Evolutionary conservation across 2,888 invertebrate species (phyloP).

Genomic region (Pemphredon lugubris): DNA sequence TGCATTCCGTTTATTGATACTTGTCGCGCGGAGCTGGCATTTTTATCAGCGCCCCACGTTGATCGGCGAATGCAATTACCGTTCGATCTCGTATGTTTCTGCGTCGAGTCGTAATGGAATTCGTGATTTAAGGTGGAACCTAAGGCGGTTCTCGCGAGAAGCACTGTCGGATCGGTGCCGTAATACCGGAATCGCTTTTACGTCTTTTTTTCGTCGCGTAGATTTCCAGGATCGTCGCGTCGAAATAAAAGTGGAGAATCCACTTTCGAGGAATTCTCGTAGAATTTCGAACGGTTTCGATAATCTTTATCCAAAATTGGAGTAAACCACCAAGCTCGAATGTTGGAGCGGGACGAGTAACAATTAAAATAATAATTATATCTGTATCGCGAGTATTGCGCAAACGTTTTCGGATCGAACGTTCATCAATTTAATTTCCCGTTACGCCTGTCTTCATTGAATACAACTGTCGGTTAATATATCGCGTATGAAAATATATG

Average conservation of each 20-base stretch:
- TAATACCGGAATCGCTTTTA: too few species aligned
- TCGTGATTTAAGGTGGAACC: neutral
- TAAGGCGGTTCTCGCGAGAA: neutral
- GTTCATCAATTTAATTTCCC: neutral
- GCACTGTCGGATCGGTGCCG: too few species aligned
- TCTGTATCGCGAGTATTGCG: neutral
- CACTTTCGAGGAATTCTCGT: too few species aligned
- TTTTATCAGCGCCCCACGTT: neutral
- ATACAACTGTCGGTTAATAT: neutral
- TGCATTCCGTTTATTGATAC: neutral
- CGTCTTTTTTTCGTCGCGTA: too few species aligned
- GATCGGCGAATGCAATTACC: neutral
- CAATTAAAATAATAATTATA: neutral
- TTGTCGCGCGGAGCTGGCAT: neutral
- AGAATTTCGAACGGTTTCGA: too few species aligned
- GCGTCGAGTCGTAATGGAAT: neutral
- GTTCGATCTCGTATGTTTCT: neutral
- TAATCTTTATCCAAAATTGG: too few species aligned
- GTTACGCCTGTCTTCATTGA: neutral
- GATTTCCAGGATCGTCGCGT: too few species aligned
- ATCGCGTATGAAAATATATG: too few species aligned
- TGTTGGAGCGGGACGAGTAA: too few species aligned
- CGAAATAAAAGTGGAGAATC: too few species aligned
- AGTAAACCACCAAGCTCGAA: too few species aligned
- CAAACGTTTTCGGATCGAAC: neutral